A percentile compares a stretch with the other conserved stretches of the same genome.
These are phyloP conservation scores for Acanthosepion pharaonis DNA, from an alignment of 2,888 invertebrate species.

Conservation along the genomic window DNA sequence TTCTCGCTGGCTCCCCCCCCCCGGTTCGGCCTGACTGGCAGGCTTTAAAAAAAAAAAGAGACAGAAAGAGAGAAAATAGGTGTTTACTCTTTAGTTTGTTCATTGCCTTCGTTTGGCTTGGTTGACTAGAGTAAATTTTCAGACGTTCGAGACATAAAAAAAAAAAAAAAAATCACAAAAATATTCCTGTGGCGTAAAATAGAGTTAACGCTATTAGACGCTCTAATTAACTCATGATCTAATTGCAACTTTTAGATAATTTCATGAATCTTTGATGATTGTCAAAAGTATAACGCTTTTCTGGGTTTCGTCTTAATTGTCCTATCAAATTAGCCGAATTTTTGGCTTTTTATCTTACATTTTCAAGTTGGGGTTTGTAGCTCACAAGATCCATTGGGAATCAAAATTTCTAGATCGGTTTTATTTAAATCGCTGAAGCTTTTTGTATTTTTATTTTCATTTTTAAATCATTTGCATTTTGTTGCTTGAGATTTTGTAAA, in stretches of 20 bases:
- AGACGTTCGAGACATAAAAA: neutral
- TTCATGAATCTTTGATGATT: constrained; percentile 39
- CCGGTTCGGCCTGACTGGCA: neutral
- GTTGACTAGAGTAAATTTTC: neutral
- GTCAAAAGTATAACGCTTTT: neutral
- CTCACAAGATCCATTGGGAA: neutral
- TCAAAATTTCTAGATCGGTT: neutral
- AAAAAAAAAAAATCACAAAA: too few species aligned
- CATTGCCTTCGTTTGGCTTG: too few species aligned
- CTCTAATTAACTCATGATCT: constrained; percentile 24
- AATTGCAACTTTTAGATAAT: neutral
- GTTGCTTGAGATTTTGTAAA: neutral
- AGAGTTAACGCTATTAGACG: constrained; percentile 36
- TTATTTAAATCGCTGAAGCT: neutral
- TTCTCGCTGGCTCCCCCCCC: neutral
- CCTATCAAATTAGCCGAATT: neutral
- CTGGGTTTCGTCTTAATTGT: neutral
- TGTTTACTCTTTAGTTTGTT: neutral
- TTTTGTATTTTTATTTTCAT: neutral
- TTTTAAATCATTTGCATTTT: neutral
- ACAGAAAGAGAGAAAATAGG: neutral
- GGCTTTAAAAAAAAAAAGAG: neutral
- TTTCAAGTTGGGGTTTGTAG: neutral
- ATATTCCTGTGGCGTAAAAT: neutral
- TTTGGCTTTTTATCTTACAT: neutral